A percentile compares a stretch with the other conserved stretches of the same genome.
phyloP scores from a whole-genome alignment of 2,113 vertebrate genomes.

The Lepus timidus region DNA sequence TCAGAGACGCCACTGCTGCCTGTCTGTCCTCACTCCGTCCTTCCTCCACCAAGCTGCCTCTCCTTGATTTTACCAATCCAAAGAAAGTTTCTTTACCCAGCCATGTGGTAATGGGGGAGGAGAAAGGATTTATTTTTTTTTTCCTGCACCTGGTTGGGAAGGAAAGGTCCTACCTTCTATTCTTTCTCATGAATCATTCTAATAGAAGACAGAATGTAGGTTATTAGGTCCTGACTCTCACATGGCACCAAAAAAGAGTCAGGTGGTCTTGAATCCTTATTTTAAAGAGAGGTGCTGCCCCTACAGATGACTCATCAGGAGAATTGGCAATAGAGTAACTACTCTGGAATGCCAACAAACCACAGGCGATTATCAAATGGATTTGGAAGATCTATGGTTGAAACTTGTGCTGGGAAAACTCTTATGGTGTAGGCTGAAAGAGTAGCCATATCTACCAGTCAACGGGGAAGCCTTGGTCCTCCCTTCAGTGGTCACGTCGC shows the following conservation, averaged over 20 bases:
- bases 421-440: neutral
- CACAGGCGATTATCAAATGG: neutral
- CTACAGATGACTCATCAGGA: neutral
- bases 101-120: neutral
- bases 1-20: neutral
- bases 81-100: constrained; percentile 4
- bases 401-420: neutral
- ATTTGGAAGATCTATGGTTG: neutral
- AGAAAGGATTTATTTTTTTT: neutral
- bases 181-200: neutral
- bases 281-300: neutral
- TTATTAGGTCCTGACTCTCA: neutral
- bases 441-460: neutral
- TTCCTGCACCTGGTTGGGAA: neutral
- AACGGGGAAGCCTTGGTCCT: neutral
- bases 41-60: neutral
- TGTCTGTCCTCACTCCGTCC: neutral
- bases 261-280: neutral
- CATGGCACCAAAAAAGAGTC: neutral
- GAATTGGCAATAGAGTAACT: neutral
- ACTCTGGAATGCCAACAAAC: neutral
- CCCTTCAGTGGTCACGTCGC: neutral
- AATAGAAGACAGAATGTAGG: neutral
- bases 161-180: neutral
- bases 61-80: constrained; percentile 4